A percentile compares a stretch with the other conserved stretches of the same genome.
Evolutionary conservation across 1,140 invertebrate species (phyloP).

Genomic region (Hesperophylax magnus): DNA sequence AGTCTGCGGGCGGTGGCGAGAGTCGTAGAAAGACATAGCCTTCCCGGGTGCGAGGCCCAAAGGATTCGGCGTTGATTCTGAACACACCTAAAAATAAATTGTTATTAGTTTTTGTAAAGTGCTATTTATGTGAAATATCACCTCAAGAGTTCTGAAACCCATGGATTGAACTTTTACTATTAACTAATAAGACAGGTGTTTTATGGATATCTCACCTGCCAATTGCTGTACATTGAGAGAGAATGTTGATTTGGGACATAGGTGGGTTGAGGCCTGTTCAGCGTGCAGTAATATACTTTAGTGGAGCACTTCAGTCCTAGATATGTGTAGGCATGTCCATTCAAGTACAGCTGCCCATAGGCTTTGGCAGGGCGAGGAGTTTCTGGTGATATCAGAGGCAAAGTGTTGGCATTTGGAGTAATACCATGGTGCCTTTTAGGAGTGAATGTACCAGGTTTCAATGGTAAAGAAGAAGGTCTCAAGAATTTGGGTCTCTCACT

Average conservation of each 20-base stretch:
- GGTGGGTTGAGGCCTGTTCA: slow-evolving; percentile 94
- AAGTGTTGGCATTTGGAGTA: slow-evolving; percentile 81
- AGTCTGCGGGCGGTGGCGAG: slow-evolving; percentile 77
- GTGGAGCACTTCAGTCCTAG: slow-evolving; percentile 92
- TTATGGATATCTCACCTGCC: slow-evolving; percentile 75
- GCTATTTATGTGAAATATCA: background rate
- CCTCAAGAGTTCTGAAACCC: background rate
- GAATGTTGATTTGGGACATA: slow-evolving; percentile 93
- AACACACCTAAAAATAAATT: slow-evolving; percentile 73
- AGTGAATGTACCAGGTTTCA: slow-evolving; percentile 86
- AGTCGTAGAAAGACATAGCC: slow-evolving; percentile 81
- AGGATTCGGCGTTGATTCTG: slow-evolving; percentile 80
- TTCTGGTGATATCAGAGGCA: slow-evolving; percentile 88
- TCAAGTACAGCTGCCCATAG: slow-evolving; percentile 89
- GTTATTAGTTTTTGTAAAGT: background rate
- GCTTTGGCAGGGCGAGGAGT: slow-evolving; percentile 90
- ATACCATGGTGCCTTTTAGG: slow-evolving; percentile 84
- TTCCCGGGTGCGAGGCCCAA: slow-evolving; percentile 78
- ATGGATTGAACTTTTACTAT: too few relatives aligned
- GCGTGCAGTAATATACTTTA: slow-evolving; percentile 91
- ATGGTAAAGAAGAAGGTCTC: slow-evolving; percentile 82
- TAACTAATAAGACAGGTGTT: too few relatives aligned
- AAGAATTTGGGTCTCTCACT: slow-evolving; percentile 78
- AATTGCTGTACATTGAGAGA: slow-evolving; percentile 98
- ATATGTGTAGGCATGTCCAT: slow-evolving; percentile 94